Conservation (phyloP, 2,888 invertebrate genomes). For the Drosophila affinis region DNA sequence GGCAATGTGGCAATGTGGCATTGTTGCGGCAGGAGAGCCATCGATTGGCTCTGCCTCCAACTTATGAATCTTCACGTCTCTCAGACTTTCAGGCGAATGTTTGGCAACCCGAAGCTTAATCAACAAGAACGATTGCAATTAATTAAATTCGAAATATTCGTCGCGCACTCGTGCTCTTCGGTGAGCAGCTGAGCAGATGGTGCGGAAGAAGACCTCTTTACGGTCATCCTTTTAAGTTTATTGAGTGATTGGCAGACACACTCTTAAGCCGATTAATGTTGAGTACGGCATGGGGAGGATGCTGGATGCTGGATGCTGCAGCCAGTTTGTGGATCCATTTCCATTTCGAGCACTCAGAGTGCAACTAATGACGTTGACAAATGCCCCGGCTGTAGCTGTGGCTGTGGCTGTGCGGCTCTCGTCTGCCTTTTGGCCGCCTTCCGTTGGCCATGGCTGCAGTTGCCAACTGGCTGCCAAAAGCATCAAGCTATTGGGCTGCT, state of each 20-base stretch:
- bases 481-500: conserved; percentile 11
- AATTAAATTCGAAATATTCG: background rate
- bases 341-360: conserved; percentile 6
- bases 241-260: background rate
- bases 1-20: too few relatives aligned
- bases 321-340: background rate
- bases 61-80: background rate
- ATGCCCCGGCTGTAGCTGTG: conserved; percentile 18
- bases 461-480: conserved; percentile 49
- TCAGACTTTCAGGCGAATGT: background rate
- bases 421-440: conserved; percentile 12
- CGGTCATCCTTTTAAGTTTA: background rate
- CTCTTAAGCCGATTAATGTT: background rate
- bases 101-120: background rate
- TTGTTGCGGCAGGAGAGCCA: background rate
- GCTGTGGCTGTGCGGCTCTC: background rate
- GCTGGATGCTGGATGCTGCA: too few relatives aligned
- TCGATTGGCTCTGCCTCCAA: background rate
- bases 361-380: conserved; percentile 46
- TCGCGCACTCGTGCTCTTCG: background rate
- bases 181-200: too few relatives aligned
- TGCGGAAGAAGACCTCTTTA: too few relatives aligned
- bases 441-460: conserved; percentile 16
- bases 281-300: background rate
- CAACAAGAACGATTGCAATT: background rate